phyloP scores from a whole-genome alignment of 2,888 invertebrate genomes.

The Thyatira batis region DNA sequence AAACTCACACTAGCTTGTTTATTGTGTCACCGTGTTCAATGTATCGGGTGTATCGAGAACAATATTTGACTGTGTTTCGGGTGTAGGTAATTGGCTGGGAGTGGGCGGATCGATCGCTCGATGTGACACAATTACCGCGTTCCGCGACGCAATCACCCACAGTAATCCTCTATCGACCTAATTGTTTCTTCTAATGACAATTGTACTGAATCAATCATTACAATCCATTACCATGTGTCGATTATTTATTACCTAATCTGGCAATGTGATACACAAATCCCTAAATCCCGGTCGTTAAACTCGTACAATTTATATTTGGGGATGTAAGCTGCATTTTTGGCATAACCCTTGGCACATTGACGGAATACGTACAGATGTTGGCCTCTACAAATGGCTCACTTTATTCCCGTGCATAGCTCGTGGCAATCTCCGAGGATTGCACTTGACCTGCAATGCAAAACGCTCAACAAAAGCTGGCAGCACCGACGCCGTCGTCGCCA shows the following conservation, averaged over 20 bases:
- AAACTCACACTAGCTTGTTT: neutral
- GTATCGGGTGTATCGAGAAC: slow-evolving; percentile 56
- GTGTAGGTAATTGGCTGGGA: slow-evolving; percentile 67
- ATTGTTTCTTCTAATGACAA: slow-evolving; percentile 74
- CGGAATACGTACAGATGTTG: slow-evolving; percentile 15
- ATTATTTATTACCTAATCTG: slow-evolving; percentile 45
- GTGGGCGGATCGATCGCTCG: slow-evolving; percentile 70
- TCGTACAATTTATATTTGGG: no score
- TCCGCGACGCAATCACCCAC: slow-evolving; percentile 68
- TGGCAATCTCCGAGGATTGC: slow-evolving; percentile 63
- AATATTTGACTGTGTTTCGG: slow-evolving; percentile 72
- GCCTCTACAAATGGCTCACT: slow-evolving; percentile 38
- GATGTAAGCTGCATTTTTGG: neutral
- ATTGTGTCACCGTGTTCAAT: slow-evolving; percentile 13
- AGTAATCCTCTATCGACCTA: slow-evolving; percentile 74
- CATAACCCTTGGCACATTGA: neutral
- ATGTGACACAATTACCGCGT: slow-evolving; percentile 75
- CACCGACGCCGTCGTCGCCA: slow-evolving; percentile 31
- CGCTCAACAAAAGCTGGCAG: slow-evolving; percentile 54
- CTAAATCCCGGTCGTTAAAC: no score
- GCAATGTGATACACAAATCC: neutral
- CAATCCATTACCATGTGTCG: slow-evolving; percentile 49
- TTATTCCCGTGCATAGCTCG: slow-evolving; percentile 39
- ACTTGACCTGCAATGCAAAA: slow-evolving; percentile 71
- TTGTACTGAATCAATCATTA: slow-evolving; percentile 60